Base-by-base conservation (phyloP, 2,888 invertebrate genomes). In the Horisme vitalbata region DNA sequence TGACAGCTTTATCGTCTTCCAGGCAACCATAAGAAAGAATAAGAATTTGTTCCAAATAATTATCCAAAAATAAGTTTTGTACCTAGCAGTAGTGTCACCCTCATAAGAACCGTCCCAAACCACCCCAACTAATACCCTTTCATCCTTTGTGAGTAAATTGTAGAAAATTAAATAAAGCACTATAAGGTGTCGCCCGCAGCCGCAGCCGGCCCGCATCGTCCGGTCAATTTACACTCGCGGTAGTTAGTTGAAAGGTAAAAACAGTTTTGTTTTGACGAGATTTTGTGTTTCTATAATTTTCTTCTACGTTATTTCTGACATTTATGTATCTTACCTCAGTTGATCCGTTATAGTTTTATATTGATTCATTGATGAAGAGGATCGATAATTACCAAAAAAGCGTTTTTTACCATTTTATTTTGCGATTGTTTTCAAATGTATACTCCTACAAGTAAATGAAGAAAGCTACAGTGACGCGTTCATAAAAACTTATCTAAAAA, bases 181-280 rank as follows among this genome's bases (percentile, higher is more conserved):
- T 82, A 78, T 78, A 81, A 84, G 83, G 84, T 84, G 83, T 77
- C 78, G 77, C 77, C 78, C 83, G 77, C 82, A 78, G 55, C n/a
- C n/a, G n/a, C n/a, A n/a, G n/a, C n/a, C n/a, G 21, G 48, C 57
- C 55, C 57, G 55, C 52, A 55, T 55, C 43, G 26, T 26, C 30
- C 31, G 20, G 45, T 45, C 45, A 52, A 46, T 50, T 48, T 37
- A 51, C 37, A 52, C 47, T 31, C 15, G 30, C 23, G 48, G 38
- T 49, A 55, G 59, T 65, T 65, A 61, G 63, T 62, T 65, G 63
- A 65, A 63, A 69, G 69, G 71, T 70, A 68, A 65, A 64, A 69
- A 66, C 60, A 21, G 12, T 27, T 39, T 39, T 38, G 26, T 38
- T 63, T 59, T 50, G 60, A 18, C 41, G 36, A 47, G 11, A 26